Conservation (phyloP, 64 coral and sea anemone species). For the Cladopsammia gracilis region DNA sequence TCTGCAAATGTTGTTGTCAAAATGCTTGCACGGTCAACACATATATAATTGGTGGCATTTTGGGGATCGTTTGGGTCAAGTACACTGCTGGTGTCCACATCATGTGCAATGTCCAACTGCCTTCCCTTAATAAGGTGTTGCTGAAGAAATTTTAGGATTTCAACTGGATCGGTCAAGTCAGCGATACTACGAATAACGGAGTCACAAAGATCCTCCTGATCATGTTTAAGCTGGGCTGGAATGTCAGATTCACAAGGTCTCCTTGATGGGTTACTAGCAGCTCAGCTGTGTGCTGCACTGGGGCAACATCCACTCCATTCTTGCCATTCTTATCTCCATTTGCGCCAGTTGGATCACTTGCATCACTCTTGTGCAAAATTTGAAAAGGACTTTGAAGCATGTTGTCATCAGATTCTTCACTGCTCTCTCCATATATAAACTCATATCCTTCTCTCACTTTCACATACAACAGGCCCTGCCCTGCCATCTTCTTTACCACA, state of each 20-base stretch:
- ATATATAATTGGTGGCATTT: conserved; percentile 7
- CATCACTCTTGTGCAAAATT: neutral
- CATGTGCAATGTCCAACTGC: conserved; percentile 22
- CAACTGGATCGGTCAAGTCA: conserved; percentile 34
- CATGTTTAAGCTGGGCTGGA: conserved; percentile 4
- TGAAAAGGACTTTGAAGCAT: conserved; percentile 9
- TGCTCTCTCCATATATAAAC: conserved; percentile 59
- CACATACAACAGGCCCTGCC: conserved; percentile 82
- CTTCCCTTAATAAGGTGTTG: conserved; percentile 42
- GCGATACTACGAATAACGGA: neutral
- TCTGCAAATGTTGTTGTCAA: conserved; percentile 57
- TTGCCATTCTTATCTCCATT: neutral
- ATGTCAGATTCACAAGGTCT: conserved; percentile 15
- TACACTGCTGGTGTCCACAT: neutral
- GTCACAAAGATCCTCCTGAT: neutral
- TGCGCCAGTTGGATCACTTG: neutral
- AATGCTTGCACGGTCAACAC: conserved; percentile 33
- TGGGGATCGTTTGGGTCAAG: neutral
- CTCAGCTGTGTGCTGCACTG: neutral
- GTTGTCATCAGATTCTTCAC: conserved; percentile 18
- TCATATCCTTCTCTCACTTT: conserved; percentile 83
- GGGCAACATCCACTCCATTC: neutral
- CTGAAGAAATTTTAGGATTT: conserved; percentile 54
- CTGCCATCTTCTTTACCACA: conserved; percentile 87
- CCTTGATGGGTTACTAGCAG: conserved; percentile 4